Evolutionary conservation across 1,140 invertebrate species (phyloP).

Genomic region (Hylaeus anthracinus): DNA sequence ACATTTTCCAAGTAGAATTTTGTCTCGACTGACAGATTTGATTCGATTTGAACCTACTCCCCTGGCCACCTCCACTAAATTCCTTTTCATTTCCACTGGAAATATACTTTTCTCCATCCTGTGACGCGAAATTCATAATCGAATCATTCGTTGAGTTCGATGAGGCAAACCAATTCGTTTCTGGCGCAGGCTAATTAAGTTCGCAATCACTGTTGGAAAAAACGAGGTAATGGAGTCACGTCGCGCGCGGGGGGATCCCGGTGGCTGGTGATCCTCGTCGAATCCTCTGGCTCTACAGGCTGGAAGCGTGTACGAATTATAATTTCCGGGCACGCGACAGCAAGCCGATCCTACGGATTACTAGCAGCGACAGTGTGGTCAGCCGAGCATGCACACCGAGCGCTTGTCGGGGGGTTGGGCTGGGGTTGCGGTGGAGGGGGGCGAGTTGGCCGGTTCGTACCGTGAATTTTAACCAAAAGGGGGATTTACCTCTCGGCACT

Average conservation of each 20-base stretch:
- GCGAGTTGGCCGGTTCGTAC: slow-evolving; percentile 32
- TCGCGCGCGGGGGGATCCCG: background rate
- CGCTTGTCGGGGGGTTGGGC: background rate
- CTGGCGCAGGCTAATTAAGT: background rate
- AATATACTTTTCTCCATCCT: background rate
- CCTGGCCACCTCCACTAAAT: too few species aligned
- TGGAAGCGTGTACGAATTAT: slow-evolving; percentile 42
- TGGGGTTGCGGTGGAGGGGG: background rate
- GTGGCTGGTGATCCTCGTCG: slow-evolving; percentile 15
- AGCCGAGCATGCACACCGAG: slow-evolving; percentile 49
- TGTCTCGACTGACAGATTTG: too few species aligned
- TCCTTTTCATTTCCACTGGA: too few species aligned
- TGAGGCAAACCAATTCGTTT: background rate
- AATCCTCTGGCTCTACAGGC: slow-evolving; percentile 27
- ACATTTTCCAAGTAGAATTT: too few species aligned
- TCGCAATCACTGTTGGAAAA: background rate
- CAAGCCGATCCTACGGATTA: slow-evolving; percentile 52
- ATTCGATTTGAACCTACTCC: too few species aligned
- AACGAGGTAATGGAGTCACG: background rate
- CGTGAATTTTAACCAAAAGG: slow-evolving; percentile 52
- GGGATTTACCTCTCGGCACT: slow-evolving; percentile 45
- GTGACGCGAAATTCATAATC: background rate
- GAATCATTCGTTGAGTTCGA: background rate
- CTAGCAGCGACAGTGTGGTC: slow-evolving; percentile 50
- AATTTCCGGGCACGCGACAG: slow-evolving; percentile 52